Conservation (phyloP, 2,888 invertebrate genomes). For the Synanthedon formicaeformis region DNA sequence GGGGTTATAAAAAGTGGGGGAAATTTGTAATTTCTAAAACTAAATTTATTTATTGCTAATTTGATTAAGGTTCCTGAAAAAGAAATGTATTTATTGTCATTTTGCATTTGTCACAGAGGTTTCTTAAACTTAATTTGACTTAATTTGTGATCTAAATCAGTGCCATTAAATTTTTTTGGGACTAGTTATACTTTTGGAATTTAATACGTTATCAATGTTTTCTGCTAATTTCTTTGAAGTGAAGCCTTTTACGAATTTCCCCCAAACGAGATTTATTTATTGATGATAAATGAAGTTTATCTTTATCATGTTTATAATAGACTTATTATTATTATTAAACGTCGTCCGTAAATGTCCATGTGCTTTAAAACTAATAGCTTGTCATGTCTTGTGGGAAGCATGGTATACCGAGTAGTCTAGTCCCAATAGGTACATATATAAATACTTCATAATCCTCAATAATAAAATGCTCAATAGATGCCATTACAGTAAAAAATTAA, state of each 20-base stretch:
- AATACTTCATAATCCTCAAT: slow-evolving; percentile 18
- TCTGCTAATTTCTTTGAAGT: neutral
- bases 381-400: slow-evolving; percentile 46
- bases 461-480: slow-evolving; percentile 47
- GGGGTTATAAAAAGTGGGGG: slow-evolving; percentile 10
- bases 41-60: no score
- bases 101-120: no score
- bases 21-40: slow-evolving; percentile 23
- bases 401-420: slow-evolving; percentile 20
- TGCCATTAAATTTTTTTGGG: no score
- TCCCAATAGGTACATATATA: neutral
- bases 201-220: no score
- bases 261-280: slow-evolving; percentile 54
- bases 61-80: no score
- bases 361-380: slow-evolving; percentile 54
- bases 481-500: slow-evolving; percentile 27
- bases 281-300: slow-evolving; percentile 18
- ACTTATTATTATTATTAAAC: slow-evolving; percentile 15
- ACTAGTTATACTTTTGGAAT: no score
- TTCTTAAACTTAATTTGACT: no score
- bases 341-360: slow-evolving; percentile 44
- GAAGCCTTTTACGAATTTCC: slow-evolving; percentile 29
- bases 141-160: no score
- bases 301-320: slow-evolving; percentile 10
- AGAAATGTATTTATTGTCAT: no score